Evolutionary conservation across 1,140 invertebrate genomes (phyloP), one percentile per base, ranked within the genome.

Genomic region (Saccostrea glomerata): DNA sequence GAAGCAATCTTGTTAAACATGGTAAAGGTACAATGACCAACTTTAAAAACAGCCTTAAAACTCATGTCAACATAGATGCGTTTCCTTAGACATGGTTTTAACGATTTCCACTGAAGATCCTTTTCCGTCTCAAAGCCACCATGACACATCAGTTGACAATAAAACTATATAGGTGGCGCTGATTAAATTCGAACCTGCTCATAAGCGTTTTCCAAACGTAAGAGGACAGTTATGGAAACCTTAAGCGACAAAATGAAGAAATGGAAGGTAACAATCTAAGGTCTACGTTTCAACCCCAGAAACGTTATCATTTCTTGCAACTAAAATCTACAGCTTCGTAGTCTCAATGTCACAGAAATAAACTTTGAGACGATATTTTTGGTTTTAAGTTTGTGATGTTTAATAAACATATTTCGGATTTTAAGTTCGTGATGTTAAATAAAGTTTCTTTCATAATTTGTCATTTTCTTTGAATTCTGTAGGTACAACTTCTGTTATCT

Each of bases 11-110:
- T 77, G 70, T 77, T 77, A 77, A 47, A 77, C 70, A 77, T 36
- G 70, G 70, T 77, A 25, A 77, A 30, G 70, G 25, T 30, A 77
- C 25, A 77, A 77, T 30, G 15, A 30, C 70, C 15, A 36, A 77
- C 66, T 77, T 30, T 25, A 77, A 77, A 77, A 25, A 77, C 70
- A 77, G 70, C 70, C 25, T 77, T 36, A 30, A 77, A 77, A 77
- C 70, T 30, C 11, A 5, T 77, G 70, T 77, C 70, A 77, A 77
- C 70, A 77, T 36, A 11, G 70, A 77, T 77, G 70, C 25, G 70
- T 77, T 77, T 77, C 70, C 70, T 77, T 25, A 77, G 70, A 77
- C 70, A 77, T 77, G 70, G 70, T 77, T 77, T 77, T 77, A 77
- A 77, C 70, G 13, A 36, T 77, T 77, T 77, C 23, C 70, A 77